Conservation (phyloP, 2,888 invertebrate genomes). For the Cerceris rybyensis region DNA sequence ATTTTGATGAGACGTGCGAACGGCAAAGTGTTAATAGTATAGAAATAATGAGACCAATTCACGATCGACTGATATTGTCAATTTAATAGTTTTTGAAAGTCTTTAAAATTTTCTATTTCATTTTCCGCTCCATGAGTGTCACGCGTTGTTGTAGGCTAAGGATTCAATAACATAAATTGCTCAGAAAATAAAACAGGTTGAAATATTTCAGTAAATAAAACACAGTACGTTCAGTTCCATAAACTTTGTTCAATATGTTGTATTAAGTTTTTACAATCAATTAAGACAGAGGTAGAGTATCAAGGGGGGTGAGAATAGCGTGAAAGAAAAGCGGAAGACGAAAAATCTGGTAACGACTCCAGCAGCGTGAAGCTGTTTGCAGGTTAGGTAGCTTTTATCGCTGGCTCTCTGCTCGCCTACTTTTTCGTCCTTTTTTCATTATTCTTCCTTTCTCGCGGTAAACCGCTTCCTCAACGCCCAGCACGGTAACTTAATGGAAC, state of each 20-base stretch:
- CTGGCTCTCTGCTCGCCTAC: conserved; percentile 5
- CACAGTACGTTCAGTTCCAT: too few relatives aligned
- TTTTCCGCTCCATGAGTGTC: too few relatives aligned
- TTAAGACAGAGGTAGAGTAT: conserved; percentile 34
- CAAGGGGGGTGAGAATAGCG: conserved; percentile 6
- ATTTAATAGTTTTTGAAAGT: too few relatives aligned
- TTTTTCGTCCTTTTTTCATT: conserved; percentile 23
- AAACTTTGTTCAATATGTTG: not conserved
- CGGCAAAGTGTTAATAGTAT: too few relatives aligned
- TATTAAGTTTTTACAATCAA: conserved; percentile 55
- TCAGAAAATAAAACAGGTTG: too few relatives aligned
- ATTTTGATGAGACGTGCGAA: too few relatives aligned
- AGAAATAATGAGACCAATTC: too few relatives aligned
- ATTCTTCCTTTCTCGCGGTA: conserved; percentile 26
- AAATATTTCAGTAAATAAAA: too few relatives aligned
- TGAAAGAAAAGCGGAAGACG: conserved; percentile 12
- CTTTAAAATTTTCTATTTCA: too few relatives aligned
- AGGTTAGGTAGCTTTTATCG: conserved; percentile 48
- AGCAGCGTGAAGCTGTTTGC: conserved; percentile 35
- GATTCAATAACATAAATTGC: too few relatives aligned
- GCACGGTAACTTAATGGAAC: conserved; percentile 26
- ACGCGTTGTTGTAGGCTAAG: too few relatives aligned
- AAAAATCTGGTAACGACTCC: conserved; percentile 55
- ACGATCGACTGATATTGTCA: too few relatives aligned
- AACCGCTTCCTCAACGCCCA: conserved; percentile 25